phyloP scores from a whole-genome alignment of 2,888 invertebrate genomes.

The Synergus japonicus region DNA sequence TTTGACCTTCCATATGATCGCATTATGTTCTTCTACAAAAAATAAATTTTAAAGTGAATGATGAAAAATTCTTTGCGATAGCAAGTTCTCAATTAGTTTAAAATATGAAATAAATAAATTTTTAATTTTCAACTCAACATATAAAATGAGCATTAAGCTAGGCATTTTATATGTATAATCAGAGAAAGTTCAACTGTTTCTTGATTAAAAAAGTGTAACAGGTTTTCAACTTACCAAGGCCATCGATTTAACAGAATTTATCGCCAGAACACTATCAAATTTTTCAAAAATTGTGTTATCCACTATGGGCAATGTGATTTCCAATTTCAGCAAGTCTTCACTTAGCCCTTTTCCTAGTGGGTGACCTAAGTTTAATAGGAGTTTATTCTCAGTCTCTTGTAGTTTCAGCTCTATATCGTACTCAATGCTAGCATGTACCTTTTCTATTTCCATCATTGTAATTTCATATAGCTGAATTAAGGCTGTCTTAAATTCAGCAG shows the following conservation, averaged over 20 bases:
- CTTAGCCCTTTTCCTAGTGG: background rate
- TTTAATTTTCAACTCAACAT: background rate
- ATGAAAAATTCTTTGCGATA: too few relatives aligned
- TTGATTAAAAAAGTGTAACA: background rate
- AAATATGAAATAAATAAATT: background rate
- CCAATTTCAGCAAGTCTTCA: background rate
- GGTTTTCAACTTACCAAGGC: conserved; percentile 2
- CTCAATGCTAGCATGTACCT: background rate
- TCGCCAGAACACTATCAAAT: background rate
- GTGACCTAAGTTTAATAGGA: background rate
- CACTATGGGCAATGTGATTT: background rate
- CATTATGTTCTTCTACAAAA: background rate
- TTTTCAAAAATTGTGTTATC: background rate
- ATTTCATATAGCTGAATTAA: background rate
- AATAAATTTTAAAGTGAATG: too few relatives aligned
- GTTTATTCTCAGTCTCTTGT: background rate
- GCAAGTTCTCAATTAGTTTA: background rate
- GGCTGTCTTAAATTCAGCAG: background rate
- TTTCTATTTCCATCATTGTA: background rate
- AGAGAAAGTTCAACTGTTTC: background rate
- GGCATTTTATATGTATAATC: background rate
- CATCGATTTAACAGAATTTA: background rate
- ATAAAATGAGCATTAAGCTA: background rate
- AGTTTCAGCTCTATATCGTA: background rate
- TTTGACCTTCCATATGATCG: conserved; percentile 1